Evolutionary conservation across 1,140 invertebrate species (phyloP).

Genomic region (Halictus rubicundus): DNA sequence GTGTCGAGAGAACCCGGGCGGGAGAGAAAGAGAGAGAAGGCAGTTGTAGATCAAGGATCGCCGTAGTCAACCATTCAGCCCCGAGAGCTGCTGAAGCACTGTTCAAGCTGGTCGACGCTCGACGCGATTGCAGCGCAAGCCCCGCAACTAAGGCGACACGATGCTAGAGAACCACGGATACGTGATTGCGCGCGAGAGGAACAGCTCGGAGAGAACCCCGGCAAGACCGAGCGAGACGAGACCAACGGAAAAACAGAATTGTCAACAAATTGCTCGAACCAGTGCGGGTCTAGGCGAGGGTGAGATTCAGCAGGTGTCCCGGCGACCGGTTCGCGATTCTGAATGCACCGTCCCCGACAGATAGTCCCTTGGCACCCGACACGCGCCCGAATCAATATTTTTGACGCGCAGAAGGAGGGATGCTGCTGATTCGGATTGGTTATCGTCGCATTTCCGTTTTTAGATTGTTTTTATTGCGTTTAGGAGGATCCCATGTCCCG

Average conservation of each 20-base stretch:
- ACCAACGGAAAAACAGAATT: constrained; percentile 12
- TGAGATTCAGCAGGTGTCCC: constrained; percentile 2
- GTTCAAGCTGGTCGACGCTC: constrained; percentile 66
- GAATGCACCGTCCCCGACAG: no score
- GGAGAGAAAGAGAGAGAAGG: constrained; percentile 13
- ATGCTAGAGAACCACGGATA: constrained; percentile 28
- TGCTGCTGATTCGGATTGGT: neutral
- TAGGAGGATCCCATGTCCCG: no score
- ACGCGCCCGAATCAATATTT: constrained; percentile 27
- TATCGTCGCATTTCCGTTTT: neutral
- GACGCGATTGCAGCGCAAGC: constrained; percentile 60
- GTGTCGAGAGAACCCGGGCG: constrained; percentile 6
- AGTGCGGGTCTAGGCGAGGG: neutral
- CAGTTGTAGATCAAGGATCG: constrained; percentile 26
- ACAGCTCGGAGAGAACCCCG: neutral
- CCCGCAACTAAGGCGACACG: constrained; percentile 40
- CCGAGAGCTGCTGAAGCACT: constrained; percentile 72
- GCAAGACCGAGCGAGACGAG: constrained; percentile 3
- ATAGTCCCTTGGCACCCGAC: neutral
- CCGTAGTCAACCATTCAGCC: constrained; percentile 70
- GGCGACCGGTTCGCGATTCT: neutral
- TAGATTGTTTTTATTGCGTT: neutral
- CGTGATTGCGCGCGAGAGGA: constrained; percentile 23
- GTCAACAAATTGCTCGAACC: constrained; percentile 28
- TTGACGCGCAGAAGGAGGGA: neutral